These are phyloP conservation scores for Chaitophorus viminalis DNA, from an alignment of 2,888 invertebrate genomes.

Conservation along the genomic window DNA sequence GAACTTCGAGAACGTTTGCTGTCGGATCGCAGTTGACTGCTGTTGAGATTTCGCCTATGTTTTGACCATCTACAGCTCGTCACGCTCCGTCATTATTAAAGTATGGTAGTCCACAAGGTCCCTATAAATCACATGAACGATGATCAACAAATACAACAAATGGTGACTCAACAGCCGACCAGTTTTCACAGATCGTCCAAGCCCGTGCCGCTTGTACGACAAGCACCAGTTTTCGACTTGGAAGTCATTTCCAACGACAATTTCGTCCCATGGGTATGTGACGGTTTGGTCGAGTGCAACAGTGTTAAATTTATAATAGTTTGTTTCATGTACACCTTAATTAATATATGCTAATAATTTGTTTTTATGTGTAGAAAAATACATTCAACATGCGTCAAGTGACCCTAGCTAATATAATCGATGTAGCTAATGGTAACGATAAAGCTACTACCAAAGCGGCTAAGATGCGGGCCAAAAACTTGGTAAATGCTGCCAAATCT, in stretches of 20 bases:
- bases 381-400: slow-evolving; percentile 77
- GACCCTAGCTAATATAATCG: slow-evolving; percentile 75
- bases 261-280: slow-evolving; percentile 53
- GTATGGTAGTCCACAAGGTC: slow-evolving; percentile 53
- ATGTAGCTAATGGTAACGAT: slow-evolving; percentile 58
- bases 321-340: slow-evolving; percentile 26
- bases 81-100: background rate
- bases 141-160: slow-evolving; percentile 52
- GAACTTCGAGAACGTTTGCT: background rate
- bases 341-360: too few relatives aligned
- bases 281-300: background rate
- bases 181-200: slow-evolving; percentile 46
- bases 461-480: slow-evolving; percentile 68
- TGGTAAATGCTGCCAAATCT: slow-evolving; percentile 77
- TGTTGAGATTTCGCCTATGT: background rate
- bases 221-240: slow-evolving; percentile 54
- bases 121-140: slow-evolving; percentile 43
- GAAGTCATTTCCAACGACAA: slow-evolving; percentile 54
- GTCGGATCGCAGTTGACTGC: background rate
- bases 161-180: slow-evolving; percentile 27
- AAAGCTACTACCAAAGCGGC: slow-evolving; percentile 69
- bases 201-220: slow-evolving; percentile 50
- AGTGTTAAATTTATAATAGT: background rate
- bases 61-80: background rate
- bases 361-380: slow-evolving; percentile 68